Base-by-base conservation (phyloP, 2,888 invertebrate species). In the Spilosoma lubricipeda region DNA sequence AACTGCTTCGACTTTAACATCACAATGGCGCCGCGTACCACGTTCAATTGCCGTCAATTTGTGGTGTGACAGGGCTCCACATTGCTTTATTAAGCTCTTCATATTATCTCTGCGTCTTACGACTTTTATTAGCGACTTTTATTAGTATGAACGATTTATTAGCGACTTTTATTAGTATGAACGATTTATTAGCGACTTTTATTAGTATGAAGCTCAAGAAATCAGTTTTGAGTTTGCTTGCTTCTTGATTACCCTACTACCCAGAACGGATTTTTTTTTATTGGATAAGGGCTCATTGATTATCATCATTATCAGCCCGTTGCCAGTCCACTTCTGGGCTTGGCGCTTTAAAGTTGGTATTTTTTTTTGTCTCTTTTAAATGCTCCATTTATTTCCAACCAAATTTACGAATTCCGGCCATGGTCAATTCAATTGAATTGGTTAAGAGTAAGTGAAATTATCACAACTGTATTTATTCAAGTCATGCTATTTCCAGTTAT, bases 21-120 rank as follows among this genome's bases (percentile, higher is more conserved):
- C 59, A 77, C 84, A 85, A 77, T 81, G 79, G 77, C 56, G 79
- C 84, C 83, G 85, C 86, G 70, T 56, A 73, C 74, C 76, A 73
- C 52, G 67, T 76, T 82, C 84, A 86, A 88, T 88, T 87, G 86
- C 80, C 72, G 67, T 73, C 83, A 87, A 88, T 88, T 87, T 77
- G 77, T 85, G 77, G 81, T 78, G 73, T 80, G 83, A 79, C 79
- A 80, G 72, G 76, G 77, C 82, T 75, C 75, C 71, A 74, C 65
- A 67, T 67, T 70, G 59, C 39, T 48, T 77, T 72, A 39, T 83
- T 74, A 77, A 76, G 70, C 71, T 76, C 70, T 76, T 81, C 75
- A 75, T 70, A 76, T 77, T 72, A 74, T 13, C 72, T 76, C 75
- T 72, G 74, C 74, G 71, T 72, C 52, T 71, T 77, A 63, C 27